These are phyloP conservation scores for Dasypus novemcinctus DNA, from an alignment of 2,113 vertebrate genomes.

Conservation along the genomic window DNA sequence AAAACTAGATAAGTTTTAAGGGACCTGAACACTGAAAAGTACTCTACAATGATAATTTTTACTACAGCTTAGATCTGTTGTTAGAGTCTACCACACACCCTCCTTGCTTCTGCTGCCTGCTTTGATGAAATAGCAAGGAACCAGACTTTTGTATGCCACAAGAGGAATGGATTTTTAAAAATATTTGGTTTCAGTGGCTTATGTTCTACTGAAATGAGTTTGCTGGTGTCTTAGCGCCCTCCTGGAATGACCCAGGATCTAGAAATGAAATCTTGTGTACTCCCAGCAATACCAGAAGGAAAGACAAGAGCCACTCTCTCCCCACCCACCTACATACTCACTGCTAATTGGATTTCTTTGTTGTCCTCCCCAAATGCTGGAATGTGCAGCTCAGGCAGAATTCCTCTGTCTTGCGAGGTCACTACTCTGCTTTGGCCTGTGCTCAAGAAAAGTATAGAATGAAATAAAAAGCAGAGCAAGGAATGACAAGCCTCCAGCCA, in stretches of 20 bases:
- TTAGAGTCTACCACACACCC: background rate
- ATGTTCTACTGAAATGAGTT: background rate
- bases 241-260: background rate
- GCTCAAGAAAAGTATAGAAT: background rate
- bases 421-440: background rate
- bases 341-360: slow-evolving; percentile 60
- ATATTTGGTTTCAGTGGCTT: slow-evolving; percentile 31
- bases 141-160: background rate
- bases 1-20: background rate
- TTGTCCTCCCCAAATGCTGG: slow-evolving; percentile 45
- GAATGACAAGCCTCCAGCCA: background rate
- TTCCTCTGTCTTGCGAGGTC: slow-evolving; percentile 30
- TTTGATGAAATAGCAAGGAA: slow-evolving; percentile 47
- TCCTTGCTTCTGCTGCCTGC: slow-evolving; percentile 48
- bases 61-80: background rate
- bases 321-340: slow-evolving; percentile 45
- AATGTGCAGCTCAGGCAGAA: slow-evolving; percentile 70
- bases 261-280: background rate
- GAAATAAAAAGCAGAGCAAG: background rate
- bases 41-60: background rate
- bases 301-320: slow-evolving; percentile 65
- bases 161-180: slow-evolving; percentile 62
- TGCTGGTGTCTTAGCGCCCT: background rate
- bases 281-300: background rate
- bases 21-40: background rate